These are phyloP conservation scores for Cromileptes altivelis DNA, from an alignment of 2,113 vertebrate species.

Conservation along the genomic window DNA sequence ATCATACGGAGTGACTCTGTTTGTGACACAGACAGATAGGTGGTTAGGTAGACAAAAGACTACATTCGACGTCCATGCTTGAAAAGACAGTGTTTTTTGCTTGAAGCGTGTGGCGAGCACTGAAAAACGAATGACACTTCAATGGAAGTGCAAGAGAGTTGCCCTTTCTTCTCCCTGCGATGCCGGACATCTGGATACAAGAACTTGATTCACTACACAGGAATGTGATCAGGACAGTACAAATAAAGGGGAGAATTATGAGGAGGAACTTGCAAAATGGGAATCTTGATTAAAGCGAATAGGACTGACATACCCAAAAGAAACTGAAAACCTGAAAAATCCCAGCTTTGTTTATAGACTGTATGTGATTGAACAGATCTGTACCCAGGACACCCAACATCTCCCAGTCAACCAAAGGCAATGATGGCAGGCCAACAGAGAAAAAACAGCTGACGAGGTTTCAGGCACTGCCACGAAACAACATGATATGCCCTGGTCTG, in stretches of 20 bases:
- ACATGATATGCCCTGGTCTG: constrained; percentile 24
- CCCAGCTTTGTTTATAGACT: constrained; percentile 64
- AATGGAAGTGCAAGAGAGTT: constrained; percentile 50
- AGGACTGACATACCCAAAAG: constrained; percentile 47
- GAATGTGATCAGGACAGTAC: constrained; percentile 60
- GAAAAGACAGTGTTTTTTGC: constrained; percentile 56
- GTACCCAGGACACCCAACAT: constrained; percentile 47
- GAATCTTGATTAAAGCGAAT: constrained; percentile 57
- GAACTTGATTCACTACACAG: constrained; percentile 55
- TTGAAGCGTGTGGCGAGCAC: constrained; percentile 61
- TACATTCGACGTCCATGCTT: constrained; percentile 52
- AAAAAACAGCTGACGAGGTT: constrained; percentile 24
- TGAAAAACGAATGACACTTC: constrained; percentile 66
- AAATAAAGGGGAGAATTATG: constrained; percentile 55
- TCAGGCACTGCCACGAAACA: constrained; percentile 26
- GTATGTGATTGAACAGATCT: constrained; percentile 52
- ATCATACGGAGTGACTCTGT: constrained; percentile 52
- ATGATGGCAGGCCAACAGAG: constrained; percentile 44
- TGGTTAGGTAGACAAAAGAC: constrained; percentile 58
- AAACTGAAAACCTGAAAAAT: constrained; percentile 63
- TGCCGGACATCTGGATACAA: constrained; percentile 78
- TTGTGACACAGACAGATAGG: constrained; percentile 33
- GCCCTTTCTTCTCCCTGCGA: constrained; percentile 61
- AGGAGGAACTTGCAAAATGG: constrained; percentile 49
- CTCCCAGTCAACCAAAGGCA: constrained; percentile 41